Evolutionary conservation across 1,140 invertebrate species (phyloP), one percentile per base, ranked within the genome.

Genomic region (Aphaenogaster ashmeadi): DNA sequence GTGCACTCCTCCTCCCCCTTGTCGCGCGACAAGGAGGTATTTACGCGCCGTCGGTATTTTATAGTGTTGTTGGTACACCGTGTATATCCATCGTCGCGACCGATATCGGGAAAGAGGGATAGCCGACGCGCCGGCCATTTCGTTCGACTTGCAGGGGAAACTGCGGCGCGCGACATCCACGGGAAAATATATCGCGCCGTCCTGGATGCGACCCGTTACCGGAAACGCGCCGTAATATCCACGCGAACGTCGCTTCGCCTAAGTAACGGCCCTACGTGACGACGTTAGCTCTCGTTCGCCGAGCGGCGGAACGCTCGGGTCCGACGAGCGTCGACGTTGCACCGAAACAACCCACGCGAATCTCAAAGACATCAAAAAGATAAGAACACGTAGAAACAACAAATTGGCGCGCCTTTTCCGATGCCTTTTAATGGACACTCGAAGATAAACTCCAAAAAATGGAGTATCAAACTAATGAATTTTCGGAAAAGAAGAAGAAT

Each of bases 141-240:
- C 66, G 66, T 71, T 81, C 66, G 66, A 38, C 38, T 72, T 38
- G 36, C 58, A 11, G 74, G 11, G 27, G 69, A 18, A 52, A 52
- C 44, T 72, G 13, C 47, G 44, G 11, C 47, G 78, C 13, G 27
- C 67, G 80, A 74, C 52, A 74, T 83, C 80, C 27, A 83, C 54
- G 38, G 27, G 67, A 36, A 81, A 72, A 83, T 83, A 83, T 83
- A 81, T 81, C 66, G 50, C 66, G 38, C 13, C 27, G 27, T 81
- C 47, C 47, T 38, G 60, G 44, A 79, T 79, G n/a, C 62, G 50
- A n/a, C n/a, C 67, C 21, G 80, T 58, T 67, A 67, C 62, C 78
- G 67, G 80, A 83, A 83, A 74, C 66, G 66, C 64, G 66, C 64
- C 5, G 52, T 81, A 81, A 81, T 81, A 81, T 71, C 66, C 79